phyloP scores from a whole-genome alignment of 2,888 invertebrate genomes.

The Ornithoptera alexandrae region DNA sequence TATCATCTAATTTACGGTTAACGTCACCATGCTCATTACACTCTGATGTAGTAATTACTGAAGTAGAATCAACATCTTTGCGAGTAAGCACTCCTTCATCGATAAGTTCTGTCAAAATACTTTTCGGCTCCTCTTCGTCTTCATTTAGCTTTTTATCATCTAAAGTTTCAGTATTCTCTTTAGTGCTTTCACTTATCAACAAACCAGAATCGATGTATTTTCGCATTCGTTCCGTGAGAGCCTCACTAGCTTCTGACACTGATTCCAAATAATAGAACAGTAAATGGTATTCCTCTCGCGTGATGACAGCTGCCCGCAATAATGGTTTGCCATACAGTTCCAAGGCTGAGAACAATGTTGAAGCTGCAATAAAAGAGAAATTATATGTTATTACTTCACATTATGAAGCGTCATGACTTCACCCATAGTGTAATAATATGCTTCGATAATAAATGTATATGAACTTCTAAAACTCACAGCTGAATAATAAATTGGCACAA shows the following conservation, averaged over 20 bases:
- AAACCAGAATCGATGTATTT: constrained; percentile 76
- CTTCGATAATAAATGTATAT: constrained; percentile 25
- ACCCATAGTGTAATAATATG: constrained; percentile 22
- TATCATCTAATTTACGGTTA: constrained; percentile 58
- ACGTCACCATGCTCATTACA: constrained; percentile 52
- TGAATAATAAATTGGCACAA: constrained; percentile 30
- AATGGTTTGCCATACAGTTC: constrained; percentile 83
- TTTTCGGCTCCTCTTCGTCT: constrained; percentile 58
- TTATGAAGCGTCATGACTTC: constrained; percentile 27
- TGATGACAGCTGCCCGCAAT: constrained; percentile 71
- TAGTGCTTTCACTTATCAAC: constrained; percentile 52
- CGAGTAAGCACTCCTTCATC: constrained; percentile 72
- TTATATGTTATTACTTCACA: constrained; percentile 33
- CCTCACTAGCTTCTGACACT: constrained; percentile 73
- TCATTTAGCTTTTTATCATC: constrained; percentile 42
- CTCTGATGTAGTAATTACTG: constrained; percentile 61
- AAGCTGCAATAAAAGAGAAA: constrained; percentile 68
- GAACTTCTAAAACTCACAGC: constrained; percentile 18
- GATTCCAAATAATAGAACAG: constrained; percentile 77
- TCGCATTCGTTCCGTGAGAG: constrained; percentile 71
- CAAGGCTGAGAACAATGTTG: constrained; percentile 80
- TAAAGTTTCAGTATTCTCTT: constrained; percentile 44
- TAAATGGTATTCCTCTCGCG: constrained; percentile 75
- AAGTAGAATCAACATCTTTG: constrained; percentile 69
- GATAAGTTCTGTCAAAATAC: constrained; percentile 68